phyloP scores from a whole-genome alignment of 2,797 vertebrate species.

The Mycteria americana region DNA sequence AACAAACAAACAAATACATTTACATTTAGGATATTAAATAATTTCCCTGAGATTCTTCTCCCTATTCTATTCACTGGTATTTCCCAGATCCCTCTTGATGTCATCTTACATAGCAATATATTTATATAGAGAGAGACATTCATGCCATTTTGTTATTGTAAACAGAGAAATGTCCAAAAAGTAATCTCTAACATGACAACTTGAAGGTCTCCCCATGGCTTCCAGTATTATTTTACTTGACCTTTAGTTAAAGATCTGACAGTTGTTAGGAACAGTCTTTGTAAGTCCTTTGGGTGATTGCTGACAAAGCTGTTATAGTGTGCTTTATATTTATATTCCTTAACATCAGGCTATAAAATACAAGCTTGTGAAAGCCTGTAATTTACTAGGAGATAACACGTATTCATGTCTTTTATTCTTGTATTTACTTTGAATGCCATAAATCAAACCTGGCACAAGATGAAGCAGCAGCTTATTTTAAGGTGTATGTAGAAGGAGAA shows the following conservation, averaged over 20 bases:
- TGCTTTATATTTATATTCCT: conserved; percentile 13
- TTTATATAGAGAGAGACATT: background rate
- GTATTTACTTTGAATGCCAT: background rate
- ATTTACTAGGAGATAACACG: conserved; percentile 27
- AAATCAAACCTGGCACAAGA: background rate
- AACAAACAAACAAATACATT: background rate
- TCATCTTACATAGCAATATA: background rate
- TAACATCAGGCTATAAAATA: conserved; percentile 27
- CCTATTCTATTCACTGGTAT: background rate
- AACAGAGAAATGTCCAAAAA: background rate
- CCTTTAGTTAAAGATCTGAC: background rate
- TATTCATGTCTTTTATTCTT: background rate
- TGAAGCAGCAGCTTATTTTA: background rate
- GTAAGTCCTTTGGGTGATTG: background rate
- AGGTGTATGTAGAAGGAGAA: background rate
- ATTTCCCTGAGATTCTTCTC: background rate
- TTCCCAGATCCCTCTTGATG: background rate
- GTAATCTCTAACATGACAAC: background rate
- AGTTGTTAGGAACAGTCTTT: background rate
- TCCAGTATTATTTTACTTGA: background rate
- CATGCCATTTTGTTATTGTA: background rate
- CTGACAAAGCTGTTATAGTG: background rate
- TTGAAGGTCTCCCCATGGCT: background rate
- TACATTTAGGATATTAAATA: background rate
- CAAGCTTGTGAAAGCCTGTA: background rate